Conservation (phyloP, 2,888 invertebrate genomes). For the Vanessa cardui region DNA sequence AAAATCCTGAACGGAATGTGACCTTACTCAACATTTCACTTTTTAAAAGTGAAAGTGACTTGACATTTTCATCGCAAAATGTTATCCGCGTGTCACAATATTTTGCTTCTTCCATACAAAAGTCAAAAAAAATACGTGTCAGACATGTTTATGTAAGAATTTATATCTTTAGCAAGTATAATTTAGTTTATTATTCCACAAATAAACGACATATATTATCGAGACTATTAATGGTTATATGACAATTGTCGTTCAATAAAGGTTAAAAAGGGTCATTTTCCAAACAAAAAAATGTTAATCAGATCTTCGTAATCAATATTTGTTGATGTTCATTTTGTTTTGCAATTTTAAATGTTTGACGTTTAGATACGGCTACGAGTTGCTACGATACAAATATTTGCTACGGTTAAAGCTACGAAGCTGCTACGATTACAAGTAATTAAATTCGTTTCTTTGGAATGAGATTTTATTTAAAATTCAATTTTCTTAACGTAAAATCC, state of each 20-base stretch:
- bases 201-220: too few species aligned
- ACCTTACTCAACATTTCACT: too few species aligned
- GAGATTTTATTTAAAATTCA: background rate
- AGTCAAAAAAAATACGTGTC: too few species aligned
- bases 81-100: too few species aligned
- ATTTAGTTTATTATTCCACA: too few species aligned
- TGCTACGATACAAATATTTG: constrained; percentile 13
- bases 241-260: background rate
- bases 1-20: too few species aligned
- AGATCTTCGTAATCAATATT: background rate
- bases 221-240: too few species aligned
- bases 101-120: too few species aligned
- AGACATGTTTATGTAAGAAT: too few species aligned
- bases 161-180: too few species aligned
- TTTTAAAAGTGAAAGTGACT: too few species aligned
- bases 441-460: background rate
- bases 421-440: background rate
- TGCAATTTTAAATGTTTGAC: background rate
- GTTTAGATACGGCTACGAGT: constrained; percentile 5
- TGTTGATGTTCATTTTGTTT: background rate
- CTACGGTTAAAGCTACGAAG: constrained; percentile 1
- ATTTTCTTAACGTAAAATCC: background rate
- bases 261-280: background rate
- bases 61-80: too few species aligned
- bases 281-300: background rate